These are phyloP conservation scores for Teleogryllus occipitalis DNA, from an alignment of 1,140 invertebrate species.

Conservation along the genomic window DNA sequence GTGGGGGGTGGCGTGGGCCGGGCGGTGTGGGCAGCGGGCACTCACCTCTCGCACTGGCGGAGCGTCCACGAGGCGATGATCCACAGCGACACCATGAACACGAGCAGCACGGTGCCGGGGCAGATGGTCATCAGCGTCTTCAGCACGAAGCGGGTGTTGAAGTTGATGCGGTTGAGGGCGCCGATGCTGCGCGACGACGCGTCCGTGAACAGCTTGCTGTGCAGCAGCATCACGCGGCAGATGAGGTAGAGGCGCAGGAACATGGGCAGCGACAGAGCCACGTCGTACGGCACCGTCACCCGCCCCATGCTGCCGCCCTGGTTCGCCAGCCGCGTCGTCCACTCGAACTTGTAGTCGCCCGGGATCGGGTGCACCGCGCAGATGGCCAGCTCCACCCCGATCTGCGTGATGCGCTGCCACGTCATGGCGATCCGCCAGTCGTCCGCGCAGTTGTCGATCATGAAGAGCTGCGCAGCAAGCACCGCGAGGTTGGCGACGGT, in stretches of 20 bases:
- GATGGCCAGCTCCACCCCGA: constrained; percentile 84
- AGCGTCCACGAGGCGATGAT: constrained; percentile 99
- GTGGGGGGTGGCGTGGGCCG: not conserved
- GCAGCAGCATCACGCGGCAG: constrained; percentile 97
- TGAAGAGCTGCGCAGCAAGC: constrained; percentile 68
- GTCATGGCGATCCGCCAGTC: constrained; percentile 99
- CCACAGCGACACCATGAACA: constrained; percentile 98
- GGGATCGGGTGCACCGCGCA: constrained; percentile 97
- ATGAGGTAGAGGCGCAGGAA: constrained; percentile 98
- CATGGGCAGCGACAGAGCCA: constrained; percentile 96
- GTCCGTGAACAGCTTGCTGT: constrained; percentile 98
- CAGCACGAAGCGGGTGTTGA: constrained; percentile 97
- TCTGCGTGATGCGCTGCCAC: constrained; percentile 88
- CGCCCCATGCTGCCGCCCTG: constrained; percentile 75
- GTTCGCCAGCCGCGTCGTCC: constrained; percentile 92
- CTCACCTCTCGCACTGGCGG: constrained; percentile 94
- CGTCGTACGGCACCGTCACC: constrained; percentile 86
- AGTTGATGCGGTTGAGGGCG: constrained; percentile 98
- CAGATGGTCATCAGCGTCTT: constrained; percentile 99
- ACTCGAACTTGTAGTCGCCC: constrained; percentile 89
- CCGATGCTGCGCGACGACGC: constrained; percentile 82
- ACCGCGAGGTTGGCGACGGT: not conserved
- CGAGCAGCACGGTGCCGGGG: constrained; percentile 93
- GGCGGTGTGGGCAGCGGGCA: not conserved
- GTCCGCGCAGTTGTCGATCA: constrained; percentile 99